Evolutionary conservation across 2,797 vertebrate genomes (phyloP).

Genomic region (Danio kyathit): DNA sequence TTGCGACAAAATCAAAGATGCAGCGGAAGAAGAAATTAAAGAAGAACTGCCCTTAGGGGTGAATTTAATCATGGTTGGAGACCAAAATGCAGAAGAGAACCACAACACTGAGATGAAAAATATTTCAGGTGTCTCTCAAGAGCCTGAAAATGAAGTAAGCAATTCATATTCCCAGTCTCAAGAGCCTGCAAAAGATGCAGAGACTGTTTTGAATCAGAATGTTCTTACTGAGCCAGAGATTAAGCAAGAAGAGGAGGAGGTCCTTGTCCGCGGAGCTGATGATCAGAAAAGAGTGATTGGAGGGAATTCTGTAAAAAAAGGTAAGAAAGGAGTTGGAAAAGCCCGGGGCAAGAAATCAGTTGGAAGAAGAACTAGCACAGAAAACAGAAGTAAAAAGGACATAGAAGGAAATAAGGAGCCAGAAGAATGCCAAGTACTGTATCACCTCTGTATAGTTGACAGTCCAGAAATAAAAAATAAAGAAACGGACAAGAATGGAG

Average conservation of each 20-base stretch:
- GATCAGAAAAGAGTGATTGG: conserved; percentile 38
- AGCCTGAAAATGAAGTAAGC: conserved; percentile 32
- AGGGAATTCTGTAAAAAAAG: conserved; percentile 35
- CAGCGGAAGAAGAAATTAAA: conserved; percentile 73
- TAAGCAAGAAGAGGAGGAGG: conserved; percentile 80
- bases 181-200: conserved; percentile 42
- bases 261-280: conserved; percentile 57
- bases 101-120: not conserved
- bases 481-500: conserved; percentile 14
- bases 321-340: conserved; percentile 50
- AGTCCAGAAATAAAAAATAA: conserved; percentile 63
- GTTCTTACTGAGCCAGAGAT: conserved; percentile 69
- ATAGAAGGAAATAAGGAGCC: conserved; percentile 61
- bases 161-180: conserved; percentile 9
- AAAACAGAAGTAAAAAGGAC: conserved; percentile 39
- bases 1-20: conserved; percentile 56
- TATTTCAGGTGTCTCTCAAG: conserved; percentile 33
- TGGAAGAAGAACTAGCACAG: conserved; percentile 53
- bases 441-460: conserved; percentile 66
- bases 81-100: conserved; percentile 69
- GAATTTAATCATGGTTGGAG: conserved; percentile 79
- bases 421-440: conserved; percentile 74
- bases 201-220: conserved; percentile 48
- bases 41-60: conserved; percentile 77
- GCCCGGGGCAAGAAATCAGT: conserved; percentile 39